A percentile compares a stretch with the other conserved stretches of the same genome.
Evolutionary conservation across 1,140 invertebrate species (phyloP).

Genomic region (Drosophila kepulauana): DNA sequence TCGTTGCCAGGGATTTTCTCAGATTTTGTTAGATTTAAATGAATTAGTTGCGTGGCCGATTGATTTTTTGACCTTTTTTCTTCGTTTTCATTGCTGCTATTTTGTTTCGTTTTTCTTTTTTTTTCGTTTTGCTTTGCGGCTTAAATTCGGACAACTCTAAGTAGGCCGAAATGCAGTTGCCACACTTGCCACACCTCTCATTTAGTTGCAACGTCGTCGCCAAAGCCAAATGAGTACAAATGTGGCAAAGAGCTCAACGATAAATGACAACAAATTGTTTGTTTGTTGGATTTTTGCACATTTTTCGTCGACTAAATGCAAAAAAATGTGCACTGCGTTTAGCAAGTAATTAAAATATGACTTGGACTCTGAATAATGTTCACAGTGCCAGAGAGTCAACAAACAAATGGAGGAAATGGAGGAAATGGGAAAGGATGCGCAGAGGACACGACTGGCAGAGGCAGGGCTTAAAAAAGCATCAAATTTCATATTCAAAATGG

Average conservation of each 20-base stretch:
- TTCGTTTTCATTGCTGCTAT: slow-evolving; percentile 22
- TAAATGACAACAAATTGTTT: slow-evolving; percentile 60
- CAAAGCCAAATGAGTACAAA: slow-evolving; percentile 67
- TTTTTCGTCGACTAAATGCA: slow-evolving; percentile 34
- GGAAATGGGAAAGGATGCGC: not conserved
- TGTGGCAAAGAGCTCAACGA: slow-evolving; percentile 24
- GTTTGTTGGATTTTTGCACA: not conserved
- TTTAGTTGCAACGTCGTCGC: not conserved
- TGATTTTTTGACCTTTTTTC: slow-evolving; percentile 85
- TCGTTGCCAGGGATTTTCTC: slow-evolving; percentile 85
- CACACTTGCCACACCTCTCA: slow-evolving; percentile 30
- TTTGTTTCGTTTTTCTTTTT: not conserved
- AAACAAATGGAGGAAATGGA: slow-evolving; percentile 12
- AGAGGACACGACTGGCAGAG: slow-evolving; percentile 12
- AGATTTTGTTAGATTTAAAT: slow-evolving; percentile 85
- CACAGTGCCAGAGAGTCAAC: slow-evolving; percentile 52
- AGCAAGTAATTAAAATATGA: slow-evolving; percentile 81
- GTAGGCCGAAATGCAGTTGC: slow-evolving; percentile 58
- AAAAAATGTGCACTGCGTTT: slow-evolving; percentile 73
- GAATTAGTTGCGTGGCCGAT: slow-evolving; percentile 85
- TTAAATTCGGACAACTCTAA: slow-evolving; percentile 15
- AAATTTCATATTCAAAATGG: slow-evolving; percentile 85
- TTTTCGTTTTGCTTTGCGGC: not conserved
- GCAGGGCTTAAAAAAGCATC: slow-evolving; percentile 83
- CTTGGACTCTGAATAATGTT: slow-evolving; percentile 57